These are phyloP conservation scores for Isichthys henryi DNA, from an alignment of 2,113 vertebrate species.

Conservation along the genomic window DNA sequence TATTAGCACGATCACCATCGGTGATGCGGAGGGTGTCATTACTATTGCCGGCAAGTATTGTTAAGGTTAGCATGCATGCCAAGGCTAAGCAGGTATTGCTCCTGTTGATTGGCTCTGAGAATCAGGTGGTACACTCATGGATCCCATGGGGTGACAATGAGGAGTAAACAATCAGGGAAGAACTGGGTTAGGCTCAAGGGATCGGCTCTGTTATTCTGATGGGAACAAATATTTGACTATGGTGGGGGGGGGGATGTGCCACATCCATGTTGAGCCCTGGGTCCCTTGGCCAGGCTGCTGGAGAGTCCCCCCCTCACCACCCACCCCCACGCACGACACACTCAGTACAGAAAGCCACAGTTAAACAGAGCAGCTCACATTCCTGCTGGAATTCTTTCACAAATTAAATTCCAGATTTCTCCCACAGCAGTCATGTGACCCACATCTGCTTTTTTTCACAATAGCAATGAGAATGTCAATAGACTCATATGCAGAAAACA, in stretches of 20 bases:
- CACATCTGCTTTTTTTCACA: background rate
- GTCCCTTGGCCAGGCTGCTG: background rate
- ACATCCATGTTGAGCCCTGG: background rate
- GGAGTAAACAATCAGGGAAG: background rate
- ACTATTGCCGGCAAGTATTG: background rate
- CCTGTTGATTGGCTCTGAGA: background rate
- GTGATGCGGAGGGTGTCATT: background rate
- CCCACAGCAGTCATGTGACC: slow-evolving; percentile 21
- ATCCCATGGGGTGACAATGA: background rate
- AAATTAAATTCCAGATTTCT: background rate
- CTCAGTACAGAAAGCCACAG: background rate
- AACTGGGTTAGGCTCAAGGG: background rate
- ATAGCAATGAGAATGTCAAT: background rate
- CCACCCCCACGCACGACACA: background rate
- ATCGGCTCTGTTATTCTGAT: background rate
- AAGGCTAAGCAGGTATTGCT: background rate
- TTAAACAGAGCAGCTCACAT: background rate
- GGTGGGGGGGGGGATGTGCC: background rate
- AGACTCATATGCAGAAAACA: background rate
- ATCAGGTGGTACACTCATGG: background rate
- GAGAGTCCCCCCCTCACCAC: background rate
- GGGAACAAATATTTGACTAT: background rate
- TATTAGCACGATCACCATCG: background rate
- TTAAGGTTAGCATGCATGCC: background rate
- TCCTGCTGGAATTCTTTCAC: background rate